Evolutionary conservation across 2,113 vertebrate species (phyloP).

Genomic region (Stomatorhinus ivindoensis): DNA sequence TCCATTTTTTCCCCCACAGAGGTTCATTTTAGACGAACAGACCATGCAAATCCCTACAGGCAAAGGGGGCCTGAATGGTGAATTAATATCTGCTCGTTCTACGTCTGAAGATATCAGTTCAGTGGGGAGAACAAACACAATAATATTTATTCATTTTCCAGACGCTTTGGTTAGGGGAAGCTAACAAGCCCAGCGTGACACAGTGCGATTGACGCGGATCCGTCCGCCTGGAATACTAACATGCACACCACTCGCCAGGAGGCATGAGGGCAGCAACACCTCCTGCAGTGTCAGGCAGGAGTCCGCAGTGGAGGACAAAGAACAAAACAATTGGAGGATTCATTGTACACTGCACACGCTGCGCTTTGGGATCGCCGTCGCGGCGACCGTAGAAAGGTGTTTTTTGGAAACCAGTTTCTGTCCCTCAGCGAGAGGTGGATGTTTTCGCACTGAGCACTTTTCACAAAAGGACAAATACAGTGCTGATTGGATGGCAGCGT

Average conservation of each 20-base stretch:
- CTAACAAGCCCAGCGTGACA: neutral
- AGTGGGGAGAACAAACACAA: neutral
- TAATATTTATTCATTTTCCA: neutral
- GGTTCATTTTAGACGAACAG: neutral
- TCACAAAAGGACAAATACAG: neutral
- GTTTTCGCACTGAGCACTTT: neutral
- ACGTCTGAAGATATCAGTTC: neutral
- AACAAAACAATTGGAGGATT: neutral
- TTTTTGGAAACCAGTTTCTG: neutral
- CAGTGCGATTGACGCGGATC: neutral
- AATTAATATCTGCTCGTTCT: neutral
- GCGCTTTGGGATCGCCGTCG: neutral
- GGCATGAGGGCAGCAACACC: neutral
- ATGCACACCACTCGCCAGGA: neutral
- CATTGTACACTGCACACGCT: neutral
- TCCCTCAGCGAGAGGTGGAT: neutral
- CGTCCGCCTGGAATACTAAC: neutral
- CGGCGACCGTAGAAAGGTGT: neutral
- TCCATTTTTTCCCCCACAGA: neutral
- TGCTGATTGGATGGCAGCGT: neutral
- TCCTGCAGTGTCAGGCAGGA: neutral
- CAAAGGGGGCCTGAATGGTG: neutral
- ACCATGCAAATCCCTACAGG: constrained; percentile 9
- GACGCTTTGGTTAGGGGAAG: neutral
- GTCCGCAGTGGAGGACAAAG: neutral